These are phyloP conservation scores for Margarornis squamiger DNA, from an alignment of 2,797 vertebrate species.

Conservation along the genomic window DNA sequence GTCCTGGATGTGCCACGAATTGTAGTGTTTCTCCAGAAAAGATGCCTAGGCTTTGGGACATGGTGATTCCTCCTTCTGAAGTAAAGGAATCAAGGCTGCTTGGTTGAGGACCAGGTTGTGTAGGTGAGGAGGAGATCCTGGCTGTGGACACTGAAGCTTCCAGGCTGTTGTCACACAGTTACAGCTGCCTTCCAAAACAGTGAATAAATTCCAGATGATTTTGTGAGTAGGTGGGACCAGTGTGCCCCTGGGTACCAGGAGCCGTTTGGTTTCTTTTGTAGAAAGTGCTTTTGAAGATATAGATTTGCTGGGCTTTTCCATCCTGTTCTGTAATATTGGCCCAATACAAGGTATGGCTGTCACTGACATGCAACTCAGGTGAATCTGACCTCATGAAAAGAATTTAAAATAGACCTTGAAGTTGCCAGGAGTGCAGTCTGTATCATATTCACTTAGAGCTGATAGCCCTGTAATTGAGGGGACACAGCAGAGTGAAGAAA, in stretches of 20 bases:
- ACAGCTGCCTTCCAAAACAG: not conserved
- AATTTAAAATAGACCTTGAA: not conserved
- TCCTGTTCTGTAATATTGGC: not conserved
- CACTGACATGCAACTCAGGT: not conserved
- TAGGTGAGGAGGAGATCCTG: not conserved
- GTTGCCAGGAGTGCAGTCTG: not conserved
- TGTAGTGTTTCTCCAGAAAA: not conserved
- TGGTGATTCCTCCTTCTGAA: not conserved
- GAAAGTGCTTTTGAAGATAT: not conserved
- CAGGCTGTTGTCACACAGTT: not conserved
- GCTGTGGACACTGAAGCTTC: no score
- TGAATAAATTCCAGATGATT: not conserved
- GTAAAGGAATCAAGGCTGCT: not conserved
- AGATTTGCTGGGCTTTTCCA: not conserved
- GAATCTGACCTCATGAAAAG: not conserved
- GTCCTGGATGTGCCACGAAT: not conserved
- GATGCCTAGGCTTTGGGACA: not conserved
- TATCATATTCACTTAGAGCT: fast-evolving
- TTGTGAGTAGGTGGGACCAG: not conserved
- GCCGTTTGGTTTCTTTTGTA: not conserved
- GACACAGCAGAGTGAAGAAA: not conserved
- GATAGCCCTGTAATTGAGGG: not conserved
- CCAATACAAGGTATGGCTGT: not conserved
- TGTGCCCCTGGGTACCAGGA: not conserved
- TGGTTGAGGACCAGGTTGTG: not conserved